These are phyloP conservation scores for Pocota personata DNA, from an alignment of 2,888 invertebrate species.

Conservation along the genomic window DNA sequence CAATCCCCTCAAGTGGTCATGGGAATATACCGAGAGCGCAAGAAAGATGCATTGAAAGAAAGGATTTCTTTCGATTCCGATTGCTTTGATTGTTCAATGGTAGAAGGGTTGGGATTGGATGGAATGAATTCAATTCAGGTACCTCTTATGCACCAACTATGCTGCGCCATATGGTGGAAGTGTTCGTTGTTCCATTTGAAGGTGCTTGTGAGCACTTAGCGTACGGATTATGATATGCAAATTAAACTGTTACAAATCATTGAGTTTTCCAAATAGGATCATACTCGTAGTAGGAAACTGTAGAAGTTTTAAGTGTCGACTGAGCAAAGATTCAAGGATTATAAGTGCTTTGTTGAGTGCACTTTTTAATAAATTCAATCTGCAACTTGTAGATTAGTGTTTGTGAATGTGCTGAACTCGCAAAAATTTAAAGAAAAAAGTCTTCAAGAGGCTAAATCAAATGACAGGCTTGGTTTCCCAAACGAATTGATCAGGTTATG, in stretches of 20 bases:
- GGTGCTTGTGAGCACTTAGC: conserved; percentile 39
- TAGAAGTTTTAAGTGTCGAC: conserved; percentile 1
- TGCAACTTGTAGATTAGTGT: too few relatives aligned
- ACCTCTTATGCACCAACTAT: not conserved
- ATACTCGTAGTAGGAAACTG: not conserved
- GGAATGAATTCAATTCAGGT: conserved; percentile 9
- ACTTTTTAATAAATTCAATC: not conserved
- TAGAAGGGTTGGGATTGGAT: conserved; percentile 8
- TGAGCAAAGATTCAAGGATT: not conserved
- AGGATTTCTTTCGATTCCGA: conserved; percentile 21
- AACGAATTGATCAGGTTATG: too few relatives aligned
- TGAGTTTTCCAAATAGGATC: conserved; percentile 41
- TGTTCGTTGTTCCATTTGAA: conserved; percentile 8
- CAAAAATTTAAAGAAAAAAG: too few relatives aligned
- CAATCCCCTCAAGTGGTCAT: conserved; percentile 37
- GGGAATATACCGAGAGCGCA: conserved; percentile 9
- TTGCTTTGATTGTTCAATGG: conserved; percentile 19
- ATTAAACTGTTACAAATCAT: conserved; percentile 66
- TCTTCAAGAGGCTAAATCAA: too few relatives aligned
- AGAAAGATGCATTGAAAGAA: conserved; percentile 32
- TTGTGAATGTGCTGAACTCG: too few relatives aligned
- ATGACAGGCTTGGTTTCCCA: too few relatives aligned
- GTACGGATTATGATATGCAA: conserved; percentile 60
- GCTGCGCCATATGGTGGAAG: conserved; percentile 35
- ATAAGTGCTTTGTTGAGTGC: not conserved